A percentile compares a stretch with the other conserved stretches of the same genome.
phyloP scores from a whole-genome alignment of 1,140 invertebrate genomes.

The Brachionus sp. region DNA sequence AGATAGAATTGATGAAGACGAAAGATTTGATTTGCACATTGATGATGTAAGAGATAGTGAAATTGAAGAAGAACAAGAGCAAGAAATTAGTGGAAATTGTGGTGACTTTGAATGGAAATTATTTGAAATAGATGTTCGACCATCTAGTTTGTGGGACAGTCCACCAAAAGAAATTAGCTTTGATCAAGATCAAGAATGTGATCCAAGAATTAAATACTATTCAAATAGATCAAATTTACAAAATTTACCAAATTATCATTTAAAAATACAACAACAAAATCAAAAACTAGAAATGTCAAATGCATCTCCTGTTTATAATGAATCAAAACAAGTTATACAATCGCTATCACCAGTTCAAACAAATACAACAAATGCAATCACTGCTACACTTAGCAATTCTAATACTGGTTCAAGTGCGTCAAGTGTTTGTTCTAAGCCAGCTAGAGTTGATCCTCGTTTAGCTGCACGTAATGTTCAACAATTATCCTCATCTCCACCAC shows the following conservation, averaged over 20 bases:
- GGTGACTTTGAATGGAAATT: constrained; percentile 14
- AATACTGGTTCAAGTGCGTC: background rate
- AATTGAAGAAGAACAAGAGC: background rate
- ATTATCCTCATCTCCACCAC: background rate
- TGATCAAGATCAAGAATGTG: constrained; percentile 8
- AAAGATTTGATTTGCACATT: constrained; percentile 7
- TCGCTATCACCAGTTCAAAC: background rate
- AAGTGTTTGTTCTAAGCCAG: background rate
- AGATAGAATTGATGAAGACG: background rate
- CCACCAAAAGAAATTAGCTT: background rate
- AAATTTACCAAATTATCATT: constrained; percentile 25
- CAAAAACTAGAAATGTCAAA: background rate
- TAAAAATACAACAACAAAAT: constrained; percentile 34
- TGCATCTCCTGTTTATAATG: constrained; percentile 10
- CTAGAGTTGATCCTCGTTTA: background rate
- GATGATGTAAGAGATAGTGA: background rate
- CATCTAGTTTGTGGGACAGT: constrained; percentile 11
- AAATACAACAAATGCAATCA: background rate
- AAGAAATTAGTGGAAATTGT: background rate
- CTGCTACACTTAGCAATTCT: background rate
- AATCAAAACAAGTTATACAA: background rate
- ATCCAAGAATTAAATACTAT: constrained; percentile 30
- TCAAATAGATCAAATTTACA: constrained; percentile 37
- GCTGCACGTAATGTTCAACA: background rate
- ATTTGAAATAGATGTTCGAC: constrained; percentile 1